Base-by-base conservation (phyloP, 2,797 vertebrate species). In the Halcyon leucocephala region DNA sequence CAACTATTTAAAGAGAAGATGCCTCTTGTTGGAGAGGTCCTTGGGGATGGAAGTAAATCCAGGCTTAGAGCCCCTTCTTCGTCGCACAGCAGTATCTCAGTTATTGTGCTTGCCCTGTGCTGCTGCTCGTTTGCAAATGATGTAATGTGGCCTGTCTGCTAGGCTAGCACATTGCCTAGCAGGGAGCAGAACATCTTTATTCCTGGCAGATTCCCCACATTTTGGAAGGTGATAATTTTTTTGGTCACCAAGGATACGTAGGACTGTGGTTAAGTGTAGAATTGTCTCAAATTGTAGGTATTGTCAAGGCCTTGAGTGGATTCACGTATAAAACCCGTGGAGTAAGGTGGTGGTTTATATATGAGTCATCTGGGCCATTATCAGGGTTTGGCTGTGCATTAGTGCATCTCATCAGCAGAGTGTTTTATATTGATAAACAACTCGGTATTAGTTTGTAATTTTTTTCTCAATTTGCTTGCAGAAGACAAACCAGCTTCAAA, bases 401-500 rank as follows among this genome's bases (percentile, higher is more conserved):
- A 73, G 29, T 7, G 28, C 61, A 51, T 57, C 84, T 78, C 77
- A 57, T 70, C 85, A 88, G 46, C 72, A 15, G 25, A 35, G 29
- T 92, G 84, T 11, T 95, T 73, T 39, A 33, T 33, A 35, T 3
- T 37, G 74, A 87, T 49, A 87, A 95, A 91, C 48, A 73, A 24
- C 61, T 28, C 1, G 0, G 12, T 24, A 33, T 25, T 69, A 3
- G 55, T 91, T 41, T 46, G 20, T 49, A 5, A 17, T 55, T 25
- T 77, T 76, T 88, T 79, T 58, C 51, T 73, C 60, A 19, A 58
- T 87, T 95, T 67, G 42, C 48, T 57, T 44, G 51, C 57, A 55
- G 69, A 83, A 95, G 64, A 24, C 49, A 93, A 87, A 39, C 16
- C 48, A 62, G 39, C 58, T 84, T 57, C 79, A 73, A 74, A 90